Evolutionary conservation across 2,113 vertebrate species (phyloP), one percentile per base, ranked within the genome.

Genomic region (Nipponia nippon): DNA sequence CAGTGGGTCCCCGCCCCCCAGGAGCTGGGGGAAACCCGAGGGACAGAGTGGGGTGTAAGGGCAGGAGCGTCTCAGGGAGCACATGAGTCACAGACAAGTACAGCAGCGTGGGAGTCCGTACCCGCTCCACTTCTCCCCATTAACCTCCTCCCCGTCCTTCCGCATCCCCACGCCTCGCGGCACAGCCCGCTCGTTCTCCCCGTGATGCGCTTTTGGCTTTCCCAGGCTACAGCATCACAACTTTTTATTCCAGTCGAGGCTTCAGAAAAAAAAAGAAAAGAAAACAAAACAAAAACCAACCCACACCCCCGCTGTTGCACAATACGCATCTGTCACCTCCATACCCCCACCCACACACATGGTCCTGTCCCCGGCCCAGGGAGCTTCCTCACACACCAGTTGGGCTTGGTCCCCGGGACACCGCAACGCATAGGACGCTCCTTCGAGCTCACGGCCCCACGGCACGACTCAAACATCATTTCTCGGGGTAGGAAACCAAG

Each of bases 201-300:
- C 44, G 29, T 4, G 25, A 50, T 1, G 5, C 3, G 6, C 30
- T 71, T 76, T 25, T 22, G 19, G 30, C 67, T 79, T 69, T 38
- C 7, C 55, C 44, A 80, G 67, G 42, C 50, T 92, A 49, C 23
- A 63, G 77, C 69, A 34, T 50, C 21, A 38, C 83, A 95, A 62
- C 50, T 78, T 87, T 97, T 97, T 97, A 97, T 96, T 96, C 25
- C 62, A 63, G 34, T 91, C 63, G 83, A 89, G 69, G 65, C 69
- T 89, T 95, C 59, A 75, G 19, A 36, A 50, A 26, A 53, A 26
- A 53, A 61, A 82, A 52, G 34, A 16, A 32, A 53, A 16, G 10
- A 55, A 55, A 7, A 16, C 30, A 56, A 32, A 56, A 20, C 30
- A 46, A 71, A 27, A 9, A 14, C 8, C 58, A 47, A 9, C 66